Evolutionary conservation across 2,113 vertebrate species (phyloP).

Genomic region (Marcusenius ussheri): DNA sequence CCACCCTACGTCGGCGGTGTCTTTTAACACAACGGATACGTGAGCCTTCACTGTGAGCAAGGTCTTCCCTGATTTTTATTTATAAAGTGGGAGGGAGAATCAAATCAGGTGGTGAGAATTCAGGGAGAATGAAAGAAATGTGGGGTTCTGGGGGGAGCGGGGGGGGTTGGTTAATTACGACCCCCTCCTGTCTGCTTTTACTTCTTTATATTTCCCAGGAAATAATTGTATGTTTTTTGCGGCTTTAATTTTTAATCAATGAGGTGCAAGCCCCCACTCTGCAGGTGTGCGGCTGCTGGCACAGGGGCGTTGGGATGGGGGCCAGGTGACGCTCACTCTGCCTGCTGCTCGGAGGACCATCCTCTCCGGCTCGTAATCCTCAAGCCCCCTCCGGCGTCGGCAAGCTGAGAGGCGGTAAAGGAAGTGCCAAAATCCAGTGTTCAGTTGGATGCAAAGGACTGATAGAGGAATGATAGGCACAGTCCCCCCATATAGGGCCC

Average conservation of each 20-base stretch:
- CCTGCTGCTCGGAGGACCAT: neutral
- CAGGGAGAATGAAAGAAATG: slow-evolving; percentile 33
- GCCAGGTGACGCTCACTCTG: neutral
- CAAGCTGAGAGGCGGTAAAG: neutral
- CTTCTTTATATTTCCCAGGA: slow-evolving; percentile 53
- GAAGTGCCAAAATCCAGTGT: neutral
- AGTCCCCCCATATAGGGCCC: neutral
- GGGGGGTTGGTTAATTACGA: slow-evolving; percentile 49
- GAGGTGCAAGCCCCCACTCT: neutral
- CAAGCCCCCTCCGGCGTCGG: neutral
- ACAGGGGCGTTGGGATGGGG: neutral
- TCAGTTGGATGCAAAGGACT: neutral
- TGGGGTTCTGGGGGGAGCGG: slow-evolving; percentile 25
- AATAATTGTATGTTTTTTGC: slow-evolving; percentile 52
- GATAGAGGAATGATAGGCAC: neutral
- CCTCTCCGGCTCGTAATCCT: neutral
- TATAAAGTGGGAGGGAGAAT: slow-evolving; percentile 23
- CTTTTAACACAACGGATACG: neutral
- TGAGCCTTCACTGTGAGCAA: slow-evolving; percentile 6
- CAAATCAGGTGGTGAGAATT: slow-evolving; percentile 20
- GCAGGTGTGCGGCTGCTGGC: neutral
- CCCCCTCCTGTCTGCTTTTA: slow-evolving; percentile 55
- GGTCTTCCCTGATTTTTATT: slow-evolving; percentile 31
- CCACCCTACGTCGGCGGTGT: neutral
- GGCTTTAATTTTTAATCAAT: slow-evolving; percentile 66